Evolutionary conservation across 92 coral and sea anemone genomes (phyloP).

Genomic region (Chrysogorgia sp.): DNA sequence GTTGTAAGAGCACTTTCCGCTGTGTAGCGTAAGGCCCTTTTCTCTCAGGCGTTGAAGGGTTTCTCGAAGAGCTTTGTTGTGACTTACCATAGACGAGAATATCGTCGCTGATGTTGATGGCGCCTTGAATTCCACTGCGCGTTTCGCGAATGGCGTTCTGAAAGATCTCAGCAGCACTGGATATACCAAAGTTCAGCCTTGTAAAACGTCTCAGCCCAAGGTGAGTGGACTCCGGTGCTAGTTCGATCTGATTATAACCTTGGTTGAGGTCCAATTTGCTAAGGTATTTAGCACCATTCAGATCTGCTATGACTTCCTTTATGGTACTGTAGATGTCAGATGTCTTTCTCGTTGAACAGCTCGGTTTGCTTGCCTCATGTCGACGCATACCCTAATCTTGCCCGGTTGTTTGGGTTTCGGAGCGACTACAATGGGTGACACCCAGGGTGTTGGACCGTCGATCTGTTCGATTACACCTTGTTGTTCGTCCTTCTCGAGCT

Average conservation of each 20-base stretch:
- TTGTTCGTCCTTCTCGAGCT: constrained; percentile 53
- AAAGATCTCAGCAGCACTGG: constrained; percentile 63
- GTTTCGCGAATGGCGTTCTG: constrained; percentile 56
- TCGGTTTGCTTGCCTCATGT: constrained; percentile 69
- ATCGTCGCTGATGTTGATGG: constrained; percentile 53
- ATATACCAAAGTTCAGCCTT: constrained; percentile 59
- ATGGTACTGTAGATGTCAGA: constrained; percentile 60
- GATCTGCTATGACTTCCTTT: constrained; percentile 52
- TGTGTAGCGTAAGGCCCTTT: too few relatives aligned
- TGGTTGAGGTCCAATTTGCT: constrained; percentile 66
- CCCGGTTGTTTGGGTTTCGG: constrained; percentile 64
- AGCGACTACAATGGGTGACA: constrained; percentile 60
- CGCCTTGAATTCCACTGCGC: constrained; percentile 46
- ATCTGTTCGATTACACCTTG: constrained; percentile 56
- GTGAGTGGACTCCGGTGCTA: constrained; percentile 60
- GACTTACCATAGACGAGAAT: constrained; percentile 40
- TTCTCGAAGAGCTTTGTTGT: too few relatives aligned
- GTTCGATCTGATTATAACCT: constrained; percentile 67
- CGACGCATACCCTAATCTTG: constrained; percentile 49
- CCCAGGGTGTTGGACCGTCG: constrained; percentile 63
- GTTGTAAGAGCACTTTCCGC: too few relatives aligned
- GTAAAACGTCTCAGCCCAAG: constrained; percentile 47
- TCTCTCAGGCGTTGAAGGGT: too few relatives aligned
- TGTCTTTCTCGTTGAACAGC: constrained; percentile 66
- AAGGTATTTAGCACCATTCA: constrained; percentile 61